Evolutionary conservation across 2,888 invertebrate species (phyloP).

Genomic region (Calameuta filiformis): DNA sequence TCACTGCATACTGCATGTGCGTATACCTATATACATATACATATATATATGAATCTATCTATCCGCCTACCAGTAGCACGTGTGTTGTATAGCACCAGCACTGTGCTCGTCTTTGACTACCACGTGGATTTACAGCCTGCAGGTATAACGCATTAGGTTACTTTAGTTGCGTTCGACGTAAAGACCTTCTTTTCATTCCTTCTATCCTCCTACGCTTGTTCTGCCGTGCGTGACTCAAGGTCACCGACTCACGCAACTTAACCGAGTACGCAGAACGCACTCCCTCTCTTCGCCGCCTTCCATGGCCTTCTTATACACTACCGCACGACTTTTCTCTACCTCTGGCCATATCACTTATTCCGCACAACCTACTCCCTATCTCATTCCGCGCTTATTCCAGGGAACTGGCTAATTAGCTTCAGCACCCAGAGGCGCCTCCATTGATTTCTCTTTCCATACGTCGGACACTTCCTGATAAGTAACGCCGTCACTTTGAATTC

Average conservation of each 20-base stretch:
- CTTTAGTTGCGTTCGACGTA: slow-evolving; percentile 29
- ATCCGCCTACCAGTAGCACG: background rate
- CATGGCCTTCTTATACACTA: background rate
- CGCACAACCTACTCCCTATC: background rate
- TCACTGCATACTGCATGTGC: background rate
- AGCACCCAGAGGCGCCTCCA: background rate
- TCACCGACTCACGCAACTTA: slow-evolving; percentile 25
- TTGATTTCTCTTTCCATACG: background rate
- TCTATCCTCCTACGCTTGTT: slow-evolving; percentile 8
- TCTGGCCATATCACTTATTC: background rate
- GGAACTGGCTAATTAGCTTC: background rate
- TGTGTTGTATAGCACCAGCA: background rate
- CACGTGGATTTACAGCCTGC: background rate
- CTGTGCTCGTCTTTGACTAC: background rate
- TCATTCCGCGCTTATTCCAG: background rate
- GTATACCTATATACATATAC: too few relatives aligned
- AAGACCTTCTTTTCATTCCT: slow-evolving; percentile 29
- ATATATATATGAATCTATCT: background rate
- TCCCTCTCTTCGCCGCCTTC: background rate
- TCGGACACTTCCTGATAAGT: background rate
- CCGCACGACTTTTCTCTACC: background rate
- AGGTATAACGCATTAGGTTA: slow-evolving; percentile 18
- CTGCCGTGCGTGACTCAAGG: slow-evolving; percentile 49
- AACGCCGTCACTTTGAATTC: background rate
- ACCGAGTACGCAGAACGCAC: background rate